Percentiles rank a stretch among this genome's conserved stretches.
These are phyloP conservation scores for Eupithecia subumbrata DNA, from an alignment of 2,888 invertebrate genomes.

Conservation along the genomic window DNA sequence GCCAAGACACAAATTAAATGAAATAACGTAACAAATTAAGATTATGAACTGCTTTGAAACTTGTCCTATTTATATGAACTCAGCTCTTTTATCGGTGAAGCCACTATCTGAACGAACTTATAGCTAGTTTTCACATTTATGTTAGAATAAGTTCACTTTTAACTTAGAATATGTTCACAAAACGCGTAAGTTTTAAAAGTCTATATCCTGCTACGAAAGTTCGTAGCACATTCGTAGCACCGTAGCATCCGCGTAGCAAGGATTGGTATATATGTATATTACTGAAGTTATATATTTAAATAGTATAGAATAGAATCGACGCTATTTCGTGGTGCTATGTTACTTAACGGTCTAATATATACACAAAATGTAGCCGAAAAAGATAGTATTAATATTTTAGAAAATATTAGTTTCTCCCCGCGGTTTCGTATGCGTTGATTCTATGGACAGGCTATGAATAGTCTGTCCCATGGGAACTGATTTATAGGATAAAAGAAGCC, in stretches of 20 bases:
- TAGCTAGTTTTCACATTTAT: no score
- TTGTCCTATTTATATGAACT: no score
- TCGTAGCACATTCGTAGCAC: slow-evolving; percentile 23
- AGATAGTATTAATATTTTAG: neutral
- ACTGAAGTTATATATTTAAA: neutral
- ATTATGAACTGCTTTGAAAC: no score
- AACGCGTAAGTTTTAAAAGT: no score
- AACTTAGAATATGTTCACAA: no score
- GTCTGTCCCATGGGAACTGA: neutral
- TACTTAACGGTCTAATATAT: no score
- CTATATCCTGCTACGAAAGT: neutral
- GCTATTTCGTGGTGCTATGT: neutral
- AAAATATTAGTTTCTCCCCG: neutral
- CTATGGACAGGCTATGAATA: neutral
- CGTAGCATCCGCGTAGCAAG: slow-evolving; percentile 4
- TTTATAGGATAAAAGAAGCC: neutral
- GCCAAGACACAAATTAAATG: no score
- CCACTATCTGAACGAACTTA: no score
- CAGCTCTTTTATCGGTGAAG: no score
- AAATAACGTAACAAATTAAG: no score
- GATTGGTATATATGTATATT: neutral
- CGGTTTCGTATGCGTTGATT: neutral
- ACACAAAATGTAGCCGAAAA: no score
- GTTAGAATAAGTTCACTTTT: no score
- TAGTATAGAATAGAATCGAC: neutral